Percentiles rank a stretch among this genome's conserved stretches.
Conservation (phyloP, 92 coral and sea anemone species). For the Virgularia gustaviana region DNA sequence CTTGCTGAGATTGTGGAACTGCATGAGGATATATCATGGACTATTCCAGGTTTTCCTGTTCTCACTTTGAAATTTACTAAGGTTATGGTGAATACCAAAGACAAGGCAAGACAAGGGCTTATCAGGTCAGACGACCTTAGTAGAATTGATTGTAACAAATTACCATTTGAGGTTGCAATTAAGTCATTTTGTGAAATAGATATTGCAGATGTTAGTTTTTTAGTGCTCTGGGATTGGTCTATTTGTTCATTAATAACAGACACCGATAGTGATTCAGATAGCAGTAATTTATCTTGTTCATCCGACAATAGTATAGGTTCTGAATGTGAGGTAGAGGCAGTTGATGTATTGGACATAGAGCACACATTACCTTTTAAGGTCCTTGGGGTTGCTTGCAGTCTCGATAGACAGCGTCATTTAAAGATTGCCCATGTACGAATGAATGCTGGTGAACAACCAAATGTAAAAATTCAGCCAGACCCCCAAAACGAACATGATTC, state of each 20-base stretch:
- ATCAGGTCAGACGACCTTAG: background rate
- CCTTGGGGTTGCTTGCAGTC: slow-evolving; percentile 43
- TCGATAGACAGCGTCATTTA: slow-evolving; percentile 8
- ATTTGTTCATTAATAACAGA: background rate
- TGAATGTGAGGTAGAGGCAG: slow-evolving; percentile 20
- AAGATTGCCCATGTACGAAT: slow-evolving; percentile 7
- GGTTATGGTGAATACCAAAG: background rate
- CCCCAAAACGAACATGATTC: slow-evolving; percentile 44
- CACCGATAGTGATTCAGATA: background rate
- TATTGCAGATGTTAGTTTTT: background rate
- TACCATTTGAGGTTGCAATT: background rate
- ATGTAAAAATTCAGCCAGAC: slow-evolving; percentile 11
- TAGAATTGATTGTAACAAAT: background rate
- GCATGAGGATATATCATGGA: background rate
- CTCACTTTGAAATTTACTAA: background rate
- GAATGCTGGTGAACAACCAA: background rate
- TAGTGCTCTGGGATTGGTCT: background rate
- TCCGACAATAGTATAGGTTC: background rate
- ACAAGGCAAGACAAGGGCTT: background rate
- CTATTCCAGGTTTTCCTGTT: background rate
- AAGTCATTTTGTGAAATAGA: background rate
- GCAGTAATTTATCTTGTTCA: background rate
- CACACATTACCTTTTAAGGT: slow-evolving; percentile 45
- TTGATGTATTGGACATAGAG: background rate
- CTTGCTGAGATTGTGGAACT: background rate